phyloP scores from a whole-genome alignment of 2,797 vertebrate species.

The Netta rufina region DNA sequence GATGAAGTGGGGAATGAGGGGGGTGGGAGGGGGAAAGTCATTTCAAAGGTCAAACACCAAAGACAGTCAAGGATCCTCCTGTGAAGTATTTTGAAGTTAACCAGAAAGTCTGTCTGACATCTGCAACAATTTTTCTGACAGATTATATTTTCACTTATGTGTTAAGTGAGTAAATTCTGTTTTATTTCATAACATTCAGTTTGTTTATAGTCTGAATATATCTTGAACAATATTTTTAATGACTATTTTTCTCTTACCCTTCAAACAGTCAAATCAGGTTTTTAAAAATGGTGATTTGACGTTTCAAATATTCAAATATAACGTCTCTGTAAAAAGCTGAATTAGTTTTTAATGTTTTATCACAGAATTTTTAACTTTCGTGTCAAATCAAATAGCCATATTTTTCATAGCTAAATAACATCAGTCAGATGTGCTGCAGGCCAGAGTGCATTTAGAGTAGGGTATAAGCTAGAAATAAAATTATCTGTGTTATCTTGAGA shows the following conservation, averaged over 20 bases:
- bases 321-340: accelerated
- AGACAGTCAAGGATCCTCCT: background rate
- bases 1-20: background rate
- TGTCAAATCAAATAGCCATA: background rate
- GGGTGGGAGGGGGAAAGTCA: background rate
- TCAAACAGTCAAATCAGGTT: background rate
- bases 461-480: background rate
- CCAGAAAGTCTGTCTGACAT: background rate
- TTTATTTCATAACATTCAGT: conserved; percentile 9
- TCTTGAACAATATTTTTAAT: background rate
- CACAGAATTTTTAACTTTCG: background rate
- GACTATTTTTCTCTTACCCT: background rate
- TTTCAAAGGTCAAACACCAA: conserved; percentile 39
- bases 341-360: background rate
- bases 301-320: background rate
- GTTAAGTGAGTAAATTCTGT: background rate
- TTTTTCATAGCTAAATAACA: background rate
- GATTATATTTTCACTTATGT: background rate
- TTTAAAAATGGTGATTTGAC: background rate
- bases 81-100: conserved; percentile 3
- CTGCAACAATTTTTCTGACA: conserved; percentile 5
- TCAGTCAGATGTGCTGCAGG: background rate
- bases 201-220: background rate
- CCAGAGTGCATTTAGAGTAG: background rate
- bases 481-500: background rate